These are phyloP conservation scores for Erpobdella octoculata DNA, from an alignment of 2,888 invertebrate species.

Conservation along the genomic window DNA sequence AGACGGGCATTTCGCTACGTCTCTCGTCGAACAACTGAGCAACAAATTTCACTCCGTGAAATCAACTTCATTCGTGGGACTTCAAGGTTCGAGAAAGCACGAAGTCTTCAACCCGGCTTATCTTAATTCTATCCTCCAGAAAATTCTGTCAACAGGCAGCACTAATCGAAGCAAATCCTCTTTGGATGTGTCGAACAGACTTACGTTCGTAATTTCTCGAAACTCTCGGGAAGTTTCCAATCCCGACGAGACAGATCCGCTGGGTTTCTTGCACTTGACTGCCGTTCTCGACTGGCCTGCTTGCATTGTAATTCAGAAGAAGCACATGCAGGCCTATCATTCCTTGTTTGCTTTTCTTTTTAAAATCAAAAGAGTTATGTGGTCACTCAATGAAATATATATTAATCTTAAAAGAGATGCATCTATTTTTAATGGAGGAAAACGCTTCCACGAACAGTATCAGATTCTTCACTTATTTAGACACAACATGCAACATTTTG, in stretches of 20 bases:
- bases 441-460: neutral
- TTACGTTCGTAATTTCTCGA: too few relatives aligned
- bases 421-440: neutral
- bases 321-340: neutral
- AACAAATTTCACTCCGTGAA: neutral
- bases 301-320: neutral
- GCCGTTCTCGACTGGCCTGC: neutral
- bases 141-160: neutral
- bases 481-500: constrained; percentile 12
- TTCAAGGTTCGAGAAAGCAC: too few relatives aligned
- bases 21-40: neutral
- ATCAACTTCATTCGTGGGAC: too few relatives aligned
- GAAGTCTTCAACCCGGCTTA: neutral
- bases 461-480: neutral
- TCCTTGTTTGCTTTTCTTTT: neutral
- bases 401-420: neutral
- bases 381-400: neutral
- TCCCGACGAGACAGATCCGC: neutral
- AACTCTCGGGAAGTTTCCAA: too few relatives aligned
- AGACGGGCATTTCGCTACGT: neutral
- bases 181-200: neutral
- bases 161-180: neutral
- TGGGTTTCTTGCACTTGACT: neutral
- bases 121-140: neutral
- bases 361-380: neutral